phyloP scores from a whole-genome alignment of 2,113 vertebrate species.

The Pampusana beccarii region DNA sequence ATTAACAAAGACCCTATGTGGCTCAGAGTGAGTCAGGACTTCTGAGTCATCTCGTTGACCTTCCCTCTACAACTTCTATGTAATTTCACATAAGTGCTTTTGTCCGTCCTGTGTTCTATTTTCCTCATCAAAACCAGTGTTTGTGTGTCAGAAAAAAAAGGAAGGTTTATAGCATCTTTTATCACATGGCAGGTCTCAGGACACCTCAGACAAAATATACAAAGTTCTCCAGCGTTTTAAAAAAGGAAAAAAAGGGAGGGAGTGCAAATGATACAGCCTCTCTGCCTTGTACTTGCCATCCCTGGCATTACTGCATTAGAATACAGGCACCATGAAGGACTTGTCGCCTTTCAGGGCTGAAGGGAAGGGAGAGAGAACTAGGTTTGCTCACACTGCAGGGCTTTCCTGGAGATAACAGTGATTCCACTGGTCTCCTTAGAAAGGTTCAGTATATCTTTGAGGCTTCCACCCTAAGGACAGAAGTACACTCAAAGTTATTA shows the following conservation, averaged over 20 bases:
- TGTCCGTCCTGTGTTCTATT: not conserved
- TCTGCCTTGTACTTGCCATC: not conserved
- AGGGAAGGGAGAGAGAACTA: not conserved
- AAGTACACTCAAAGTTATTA: not conserved
- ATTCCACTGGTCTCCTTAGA: not conserved
- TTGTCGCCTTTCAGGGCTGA: not conserved
- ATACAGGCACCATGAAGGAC: not conserved
- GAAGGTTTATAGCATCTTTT: not conserved
- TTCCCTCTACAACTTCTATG: not conserved
- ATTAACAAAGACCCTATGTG: rapidly evolving
- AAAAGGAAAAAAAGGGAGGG: not conserved
- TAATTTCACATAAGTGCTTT: not conserved
- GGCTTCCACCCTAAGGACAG: not conserved
- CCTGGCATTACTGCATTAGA: not conserved
- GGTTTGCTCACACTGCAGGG: not conserved
- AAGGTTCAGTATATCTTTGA: not conserved
- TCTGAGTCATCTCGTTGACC: not conserved
- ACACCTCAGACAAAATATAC: not conserved
- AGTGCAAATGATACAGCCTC: not conserved
- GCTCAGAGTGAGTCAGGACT: not conserved
- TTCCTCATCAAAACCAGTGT: not conserved
- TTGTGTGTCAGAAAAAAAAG: not conserved
- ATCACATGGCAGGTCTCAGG: not conserved
- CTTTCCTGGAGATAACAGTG: not conserved
- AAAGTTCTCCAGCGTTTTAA: not conserved